Base-by-base conservation (phyloP, 2,113 vertebrate genomes). In the Cheilinus undulatus region DNA sequence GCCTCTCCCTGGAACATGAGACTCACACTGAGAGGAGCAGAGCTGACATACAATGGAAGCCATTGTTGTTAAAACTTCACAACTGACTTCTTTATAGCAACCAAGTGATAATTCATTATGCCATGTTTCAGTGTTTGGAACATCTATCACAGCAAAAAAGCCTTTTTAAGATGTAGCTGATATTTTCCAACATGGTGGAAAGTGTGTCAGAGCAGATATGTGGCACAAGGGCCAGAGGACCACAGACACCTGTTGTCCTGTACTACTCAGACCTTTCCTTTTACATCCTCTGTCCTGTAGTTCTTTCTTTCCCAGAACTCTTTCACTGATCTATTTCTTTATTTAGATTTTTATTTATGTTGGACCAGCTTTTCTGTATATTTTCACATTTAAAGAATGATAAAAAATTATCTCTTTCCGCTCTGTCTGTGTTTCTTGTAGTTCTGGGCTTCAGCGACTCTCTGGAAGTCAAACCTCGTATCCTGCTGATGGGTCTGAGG, bases 381-480 rank as follows among this genome's bases (percentile, higher is more conserved):
- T n/a, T n/a, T n/a, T n/a, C n/a, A n/a, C n/a, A n/a, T n/a, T n/a
- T n/a, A n/a, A n/a, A n/a, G n/a, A n/a, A n/a, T n/a, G n/a, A n/a
- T n/a, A n/a, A n/a, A n/a, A n/a, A n/a, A n/a, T n/a, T n/a, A n/a
- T n/a, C n/a, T n/a, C n/a, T n/a, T n/a, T n/a, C n/a, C n/a, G n/a
- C 20, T 57, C 38, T 76, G 45, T 65, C 26, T 3, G 15, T 62
- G n/a, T 76, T 24, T 23, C 80, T 22, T 76, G 67, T 76, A 97
- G 95, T 95, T 73, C 75, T 96, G 88, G 94, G 95, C 89, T 96
- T 96, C 90, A 95, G 88, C 9, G 95, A 98, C 56, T 94, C 95
- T 40, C 95, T 96, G 91, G 96, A 97, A 88, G 95, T 97, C 87
- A 97, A 97, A 85, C 96, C 97, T n/a, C 95, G 97, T 46, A 97